These are phyloP conservation scores for Nebria brevicollis DNA, from an alignment of 2,888 invertebrate species.

Conservation along the genomic window DNA sequence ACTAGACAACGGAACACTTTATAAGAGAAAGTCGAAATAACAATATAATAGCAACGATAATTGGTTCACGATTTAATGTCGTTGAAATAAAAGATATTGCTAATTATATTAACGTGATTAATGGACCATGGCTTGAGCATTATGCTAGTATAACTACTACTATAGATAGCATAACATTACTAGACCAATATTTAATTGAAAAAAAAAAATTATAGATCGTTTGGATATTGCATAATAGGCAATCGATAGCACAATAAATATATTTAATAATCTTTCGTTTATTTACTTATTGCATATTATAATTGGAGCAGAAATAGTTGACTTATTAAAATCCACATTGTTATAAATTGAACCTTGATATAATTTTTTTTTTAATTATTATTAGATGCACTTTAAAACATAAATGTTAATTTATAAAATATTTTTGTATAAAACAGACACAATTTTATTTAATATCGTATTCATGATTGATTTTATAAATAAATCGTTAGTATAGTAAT, in stretches of 20 bases:
- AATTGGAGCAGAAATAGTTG: not conserved
- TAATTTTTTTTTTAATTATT: too few species aligned
- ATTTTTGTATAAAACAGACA: too few species aligned
- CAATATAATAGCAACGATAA: conserved; percentile 6
- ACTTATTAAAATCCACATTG: too few species aligned
- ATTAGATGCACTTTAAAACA: too few species aligned
- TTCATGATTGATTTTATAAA: too few species aligned
- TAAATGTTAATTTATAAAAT: too few species aligned
- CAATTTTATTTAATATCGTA: too few species aligned
- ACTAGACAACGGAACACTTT: not conserved
- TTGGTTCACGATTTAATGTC: conserved; percentile 16
- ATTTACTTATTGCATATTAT: not conserved
- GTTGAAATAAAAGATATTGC: conserved; percentile 13
- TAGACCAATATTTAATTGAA: conserved; percentile 10
- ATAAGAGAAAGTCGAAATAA: not conserved
- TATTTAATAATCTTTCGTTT: not conserved
- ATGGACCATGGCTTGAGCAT: conserved; percentile 10
- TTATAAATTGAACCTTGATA: too few species aligned
- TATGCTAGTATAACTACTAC: not conserved
- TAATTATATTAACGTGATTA: conserved; percentile 31
- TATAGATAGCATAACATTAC: not conserved
- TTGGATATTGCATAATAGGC: not conserved
- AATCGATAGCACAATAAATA: not conserved
- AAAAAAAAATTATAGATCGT: conserved; percentile 3
- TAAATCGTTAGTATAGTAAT: too few species aligned